Conservation (phyloP, 2,797 vertebrate species). For the Heliangelus exortis region DNA sequence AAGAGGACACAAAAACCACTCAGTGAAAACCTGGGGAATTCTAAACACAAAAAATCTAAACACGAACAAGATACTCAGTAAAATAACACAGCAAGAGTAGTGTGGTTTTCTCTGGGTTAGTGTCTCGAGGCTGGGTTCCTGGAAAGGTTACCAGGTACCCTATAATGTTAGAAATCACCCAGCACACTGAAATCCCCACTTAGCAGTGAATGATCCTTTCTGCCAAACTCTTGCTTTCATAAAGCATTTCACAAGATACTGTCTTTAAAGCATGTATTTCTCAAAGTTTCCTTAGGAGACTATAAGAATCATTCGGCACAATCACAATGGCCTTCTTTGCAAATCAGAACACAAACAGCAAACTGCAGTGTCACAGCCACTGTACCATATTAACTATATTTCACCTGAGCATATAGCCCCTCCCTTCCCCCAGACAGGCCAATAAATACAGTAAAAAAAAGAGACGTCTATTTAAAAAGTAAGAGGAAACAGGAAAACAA, state of each 20-base stretch:
- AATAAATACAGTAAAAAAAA: not conserved
- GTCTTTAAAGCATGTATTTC: not conserved
- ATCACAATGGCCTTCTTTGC: not conserved
- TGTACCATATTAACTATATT: not conserved
- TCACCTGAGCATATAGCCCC: not conserved
- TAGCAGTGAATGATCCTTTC: not conserved
- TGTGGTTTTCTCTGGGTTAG: not conserved
- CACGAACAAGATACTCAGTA: not conserved
- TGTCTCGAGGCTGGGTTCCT: not conserved
- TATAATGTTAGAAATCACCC: not conserved
- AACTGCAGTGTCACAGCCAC: not conserved
- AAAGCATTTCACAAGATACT: not conserved
- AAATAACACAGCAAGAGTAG: not conserved
- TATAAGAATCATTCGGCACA: not conserved
- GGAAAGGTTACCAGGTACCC: not conserved
- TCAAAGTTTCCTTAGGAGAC: not conserved
- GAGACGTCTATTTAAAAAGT: not conserved
- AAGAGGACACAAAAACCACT: not conserved
- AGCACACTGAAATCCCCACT: not conserved
- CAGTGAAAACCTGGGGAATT: not conserved
- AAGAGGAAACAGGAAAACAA: not conserved
- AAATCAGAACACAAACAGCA: not conserved
- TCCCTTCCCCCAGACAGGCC: not conserved
- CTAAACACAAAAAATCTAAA: not conserved
- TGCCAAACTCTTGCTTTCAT: not conserved